Evolutionary conservation across 37 sponge, comb jelly and placozoan genomes (phyloP).

Genomic region (Amphimedon queenslandica): DNA sequence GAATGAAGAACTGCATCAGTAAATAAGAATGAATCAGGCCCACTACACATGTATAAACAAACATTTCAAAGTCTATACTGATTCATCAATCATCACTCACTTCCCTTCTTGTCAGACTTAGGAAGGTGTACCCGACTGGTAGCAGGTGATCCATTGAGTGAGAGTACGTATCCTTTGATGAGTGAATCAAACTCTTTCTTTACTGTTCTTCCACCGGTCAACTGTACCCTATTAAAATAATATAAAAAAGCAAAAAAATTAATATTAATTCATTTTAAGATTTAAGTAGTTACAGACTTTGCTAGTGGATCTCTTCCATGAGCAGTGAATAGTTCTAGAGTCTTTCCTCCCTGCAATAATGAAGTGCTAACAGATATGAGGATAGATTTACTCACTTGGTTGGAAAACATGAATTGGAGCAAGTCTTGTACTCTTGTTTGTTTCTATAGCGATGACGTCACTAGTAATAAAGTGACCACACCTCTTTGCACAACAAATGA

Average conservation of each 20-base stretch:
- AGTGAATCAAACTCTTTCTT: conserved; percentile 59
- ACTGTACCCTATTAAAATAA: neutral
- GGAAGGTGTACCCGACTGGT: conserved; percentile 77
- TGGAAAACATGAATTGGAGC: no score
- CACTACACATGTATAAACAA: conserved; percentile 38
- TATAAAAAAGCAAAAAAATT: neutral
- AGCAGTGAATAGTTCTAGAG: conserved; percentile 62
- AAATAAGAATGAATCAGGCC: conserved; percentile 55
- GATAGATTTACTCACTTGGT: no score
- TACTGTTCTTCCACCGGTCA: conserved; percentile 10
- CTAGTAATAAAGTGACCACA: no score
- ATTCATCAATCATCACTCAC: conserved; percentile 24
- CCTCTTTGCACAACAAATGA: no score
- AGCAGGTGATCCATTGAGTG: conserved; percentile 71
- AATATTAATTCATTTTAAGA: conserved; percentile 14
- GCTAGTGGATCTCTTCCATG: conserved; percentile 58
- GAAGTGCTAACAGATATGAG: no score
- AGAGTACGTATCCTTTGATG: conserved; percentile 68
- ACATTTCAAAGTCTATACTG: neutral
- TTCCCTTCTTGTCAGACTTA: conserved; percentile 52
- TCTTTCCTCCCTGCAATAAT: conserved; percentile 55
- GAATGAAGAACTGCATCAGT: conserved; percentile 55
- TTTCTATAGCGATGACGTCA: no score
- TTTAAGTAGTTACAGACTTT: no score
- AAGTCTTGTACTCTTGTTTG: no score